Evolutionary conservation across 2,888 invertebrate genomes (phyloP), one percentile per base, ranked within the genome.

Genomic region (Pherbina coryleti): DNA sequence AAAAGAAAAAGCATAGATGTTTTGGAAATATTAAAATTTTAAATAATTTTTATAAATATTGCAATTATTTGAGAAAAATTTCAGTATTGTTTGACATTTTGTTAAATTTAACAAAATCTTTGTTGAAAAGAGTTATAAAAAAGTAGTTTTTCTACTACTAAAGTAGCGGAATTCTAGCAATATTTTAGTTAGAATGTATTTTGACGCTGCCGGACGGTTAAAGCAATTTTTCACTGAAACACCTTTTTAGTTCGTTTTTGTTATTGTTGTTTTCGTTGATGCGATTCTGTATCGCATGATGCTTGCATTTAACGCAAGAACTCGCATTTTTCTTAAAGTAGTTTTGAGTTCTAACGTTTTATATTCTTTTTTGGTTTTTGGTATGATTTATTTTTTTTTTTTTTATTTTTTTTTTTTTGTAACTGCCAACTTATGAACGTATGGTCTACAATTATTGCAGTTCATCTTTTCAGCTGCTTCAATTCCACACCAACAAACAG

Each of bases 391-490:
- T 8, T 44, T 62, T 62, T 28, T n/a, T 62, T 62, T 25, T 14
- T 25, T 31, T 28, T 31, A 37, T 44, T 62, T 62, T 28, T n/a
- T 62, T 62, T 25, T 14, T 25, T 31, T 28, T 31, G 60, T 62
- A 62, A 31, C 60, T 62, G 31, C 60, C 60, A 62, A 62, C 64
- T 31, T 64, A 19, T 31, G 31, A 28, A 5, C n/a, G 34, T 22
- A n/a, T n/a, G 25, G 72, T 72, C 72, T 57, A n/a, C 57, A 72
- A 72, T 72, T 72, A 71, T 71, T 55, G 31, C 71, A 57, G 57
- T 55, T 55, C 55, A 71, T 55, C 71, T 57, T 19, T 55, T 67
- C 55, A 34, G 31, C 31, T 74, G 51, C 19, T 64, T 53, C 34
- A 22, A 25, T 25, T 51, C 14, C 5, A 53, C 53, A 44, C 8